phyloP scores from a whole-genome alignment of 2,113 vertebrate species.

The Pseudonaja textilis region DNA sequence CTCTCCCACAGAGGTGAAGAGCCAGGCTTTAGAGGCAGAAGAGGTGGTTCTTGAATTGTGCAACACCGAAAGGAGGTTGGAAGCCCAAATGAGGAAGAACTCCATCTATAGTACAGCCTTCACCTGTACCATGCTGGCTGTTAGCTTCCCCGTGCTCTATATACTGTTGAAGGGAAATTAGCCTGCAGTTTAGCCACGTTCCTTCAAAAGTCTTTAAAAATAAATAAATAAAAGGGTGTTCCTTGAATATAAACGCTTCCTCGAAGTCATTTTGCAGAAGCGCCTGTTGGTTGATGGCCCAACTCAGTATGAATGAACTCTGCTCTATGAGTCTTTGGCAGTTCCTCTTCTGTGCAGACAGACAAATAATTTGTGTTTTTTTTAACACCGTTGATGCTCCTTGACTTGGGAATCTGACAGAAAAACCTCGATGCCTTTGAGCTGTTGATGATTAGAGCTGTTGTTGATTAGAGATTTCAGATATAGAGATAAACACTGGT shows the following conservation, averaged over 20 bases:
- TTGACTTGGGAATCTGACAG: background rate
- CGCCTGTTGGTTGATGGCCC: background rate
- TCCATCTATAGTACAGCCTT: constrained; percentile 78
- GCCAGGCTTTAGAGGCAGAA: constrained; percentile 62
- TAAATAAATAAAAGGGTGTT: constrained; percentile 44
- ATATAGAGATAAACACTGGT: background rate
- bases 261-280: constrained; percentile 24
- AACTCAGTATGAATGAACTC: background rate
- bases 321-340: background rate
- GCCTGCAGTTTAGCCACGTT: background rate
- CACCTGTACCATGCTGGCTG: constrained; percentile 74
- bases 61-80: constrained; percentile 77
- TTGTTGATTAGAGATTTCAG: no score
- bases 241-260: constrained; percentile 10
- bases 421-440: no score
- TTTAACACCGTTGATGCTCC: no score
- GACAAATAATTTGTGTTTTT: background rate
- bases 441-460: no score
- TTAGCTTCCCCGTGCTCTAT: constrained; percentile 83
- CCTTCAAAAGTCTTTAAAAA: background rate
- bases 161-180: constrained; percentile 80
- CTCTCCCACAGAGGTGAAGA: constrained; percentile 49
- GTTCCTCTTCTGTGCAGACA: background rate
- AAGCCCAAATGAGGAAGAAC: constrained; percentile 77
- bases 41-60: constrained; percentile 72